Base-by-base conservation (phyloP, 2,797 vertebrate species). In the Margarornis squamiger region DNA sequence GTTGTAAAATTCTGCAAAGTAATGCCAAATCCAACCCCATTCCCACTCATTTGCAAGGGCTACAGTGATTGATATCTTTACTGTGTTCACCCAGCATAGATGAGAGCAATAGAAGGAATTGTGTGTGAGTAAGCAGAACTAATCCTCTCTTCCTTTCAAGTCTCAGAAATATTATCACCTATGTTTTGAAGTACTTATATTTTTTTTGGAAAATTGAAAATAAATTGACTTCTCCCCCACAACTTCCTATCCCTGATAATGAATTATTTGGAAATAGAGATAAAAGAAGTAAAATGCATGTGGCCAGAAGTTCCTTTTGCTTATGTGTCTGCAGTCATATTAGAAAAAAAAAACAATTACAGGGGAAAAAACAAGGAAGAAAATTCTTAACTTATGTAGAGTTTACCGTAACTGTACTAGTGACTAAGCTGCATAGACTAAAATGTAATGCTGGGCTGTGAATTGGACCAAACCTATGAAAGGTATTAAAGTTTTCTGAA, bases 181-280 rank as follows among this genome's bases (percentile, higher is more conserved):
- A 3, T 22, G 5, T 29, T 84, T 55, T 38, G 14, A 43, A 38
- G 26, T 48, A 21, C 34, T 71, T 79, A 38, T 30, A 5, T 24
- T 82, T 82, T 59, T 2, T 2, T 2, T 58, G 3, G n/a, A 46
- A 71, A 63, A 46, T 13, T n/a, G 23, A 80, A 77, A 59, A 39
- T 15, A 15, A 58, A n/a, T 58, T 34, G 34, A 38, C 3, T 54
- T 70, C 9, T 55, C 18, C 20, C 14, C 34, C 8, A 49, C 8
- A 7, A 2, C 2, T 6, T 1, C 0, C 2, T 27, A 14, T 34
- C 14, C 16, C 7, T 34, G 20, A 26, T 57, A 46, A 41, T 14
- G 2, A 36, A 57, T 57, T 85, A 15, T 68, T 67, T 74, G 34
- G 16, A 12, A 46, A 30, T 11, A 11, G 29, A 86, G 20, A 32